Conservation (phyloP, 2,888 invertebrate species). For the Perithous albicinctus region DNA sequence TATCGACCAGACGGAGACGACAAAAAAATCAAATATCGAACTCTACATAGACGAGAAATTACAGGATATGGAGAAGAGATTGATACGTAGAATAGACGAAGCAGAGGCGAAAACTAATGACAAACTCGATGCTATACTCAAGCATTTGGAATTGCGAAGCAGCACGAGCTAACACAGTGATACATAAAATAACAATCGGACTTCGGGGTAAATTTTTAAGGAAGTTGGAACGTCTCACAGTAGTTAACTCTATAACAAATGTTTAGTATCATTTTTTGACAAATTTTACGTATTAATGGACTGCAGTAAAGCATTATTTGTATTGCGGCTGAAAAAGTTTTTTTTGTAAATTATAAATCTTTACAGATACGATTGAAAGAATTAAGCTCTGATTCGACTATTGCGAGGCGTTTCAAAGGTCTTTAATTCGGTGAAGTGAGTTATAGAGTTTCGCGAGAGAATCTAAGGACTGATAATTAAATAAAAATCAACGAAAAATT, state of each 20-base stretch:
- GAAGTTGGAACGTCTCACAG: too few relatives aligned
- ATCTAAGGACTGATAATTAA: slow-evolving; percentile 1
- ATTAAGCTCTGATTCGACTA: too few relatives aligned
- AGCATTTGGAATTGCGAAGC: slow-evolving; percentile 65
- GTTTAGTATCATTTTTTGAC: too few relatives aligned
- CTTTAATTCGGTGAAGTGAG: neutral
- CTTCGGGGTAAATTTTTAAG: too few relatives aligned
- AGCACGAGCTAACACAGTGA: slow-evolving; percentile 26
- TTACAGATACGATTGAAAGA: too few relatives aligned
- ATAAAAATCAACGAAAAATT: neutral
- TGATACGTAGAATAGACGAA: slow-evolving; percentile 78
- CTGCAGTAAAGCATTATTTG: too few relatives aligned
- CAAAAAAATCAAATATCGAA: slow-evolving; percentile 53
- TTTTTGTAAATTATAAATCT: too few relatives aligned
- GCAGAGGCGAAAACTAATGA: slow-evolving; percentile 79
- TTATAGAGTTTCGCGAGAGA: neutral
- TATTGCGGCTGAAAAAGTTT: too few relatives aligned
- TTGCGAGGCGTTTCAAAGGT: too few relatives aligned
- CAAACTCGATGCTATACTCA: slow-evolving; percentile 81
- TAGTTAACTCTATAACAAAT: too few relatives aligned
- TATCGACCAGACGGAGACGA: neutral
- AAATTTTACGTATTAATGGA: too few relatives aligned
- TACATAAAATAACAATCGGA: too few relatives aligned
- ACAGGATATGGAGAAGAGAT: slow-evolving; percentile 78
- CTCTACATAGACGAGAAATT: slow-evolving; percentile 81